Conservation (phyloP, 2,888 invertebrate species). For the Druceiella hillmani region DNA sequence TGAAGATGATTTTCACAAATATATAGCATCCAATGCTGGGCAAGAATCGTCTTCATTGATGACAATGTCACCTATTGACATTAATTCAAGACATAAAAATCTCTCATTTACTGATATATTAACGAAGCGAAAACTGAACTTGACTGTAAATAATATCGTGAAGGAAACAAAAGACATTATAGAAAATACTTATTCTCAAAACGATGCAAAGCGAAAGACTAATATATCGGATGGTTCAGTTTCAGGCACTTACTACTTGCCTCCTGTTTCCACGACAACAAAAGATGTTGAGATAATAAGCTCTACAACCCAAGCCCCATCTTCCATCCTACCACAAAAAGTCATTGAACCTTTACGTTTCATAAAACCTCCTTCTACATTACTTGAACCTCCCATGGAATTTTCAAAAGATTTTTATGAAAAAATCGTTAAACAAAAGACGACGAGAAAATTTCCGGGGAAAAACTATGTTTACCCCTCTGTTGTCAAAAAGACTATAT, state of each 20-base stretch:
- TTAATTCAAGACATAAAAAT: slow-evolving; percentile 33
- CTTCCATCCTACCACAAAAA: slow-evolving; percentile 27
- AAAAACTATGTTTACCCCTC: too few relatives aligned
- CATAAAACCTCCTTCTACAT: slow-evolving; percentile 31
- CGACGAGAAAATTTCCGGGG: too few relatives aligned
- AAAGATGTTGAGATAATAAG: slow-evolving; percentile 34
- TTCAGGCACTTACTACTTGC: too few relatives aligned
- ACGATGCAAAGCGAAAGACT: slow-evolving; percentile 28
- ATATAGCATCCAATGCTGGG: too few relatives aligned
- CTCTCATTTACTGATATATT: slow-evolving; percentile 39
- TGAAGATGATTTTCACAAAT: too few relatives aligned
- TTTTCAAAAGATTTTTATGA: slow-evolving; percentile 24
- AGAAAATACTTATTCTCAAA: too few relatives aligned
- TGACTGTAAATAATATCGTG: slow-evolving; percentile 39
- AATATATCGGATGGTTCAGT: too few relatives aligned
- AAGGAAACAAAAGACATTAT: slow-evolving; percentile 37
- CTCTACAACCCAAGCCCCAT: slow-evolving; percentile 31
- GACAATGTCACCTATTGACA: slow-evolving; percentile 4
- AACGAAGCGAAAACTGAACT: slow-evolving; percentile 41
- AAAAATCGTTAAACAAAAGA: slow-evolving; percentile 30
- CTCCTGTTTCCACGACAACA: too few relatives aligned
- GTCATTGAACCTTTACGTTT: slow-evolving; percentile 28
- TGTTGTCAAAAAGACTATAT: slow-evolving; percentile 45
- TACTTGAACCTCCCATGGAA: slow-evolving; percentile 36
- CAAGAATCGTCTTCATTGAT: background rate